Evolutionary conservation across 2,797 vertebrate species (phyloP).

Genomic region (Myotis daubentonii): DNA sequence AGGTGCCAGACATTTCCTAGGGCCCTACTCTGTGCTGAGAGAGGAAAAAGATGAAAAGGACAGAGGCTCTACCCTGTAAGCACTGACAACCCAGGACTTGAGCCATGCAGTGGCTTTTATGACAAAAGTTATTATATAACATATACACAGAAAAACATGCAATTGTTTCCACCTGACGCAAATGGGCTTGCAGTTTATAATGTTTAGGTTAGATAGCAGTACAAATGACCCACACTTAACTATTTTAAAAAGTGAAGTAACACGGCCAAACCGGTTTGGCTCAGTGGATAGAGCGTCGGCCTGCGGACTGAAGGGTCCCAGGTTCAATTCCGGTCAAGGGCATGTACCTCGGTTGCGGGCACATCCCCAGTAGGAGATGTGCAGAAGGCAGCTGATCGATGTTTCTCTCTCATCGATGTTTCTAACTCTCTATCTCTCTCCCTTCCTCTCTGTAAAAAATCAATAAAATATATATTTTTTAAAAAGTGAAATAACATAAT

Average conservation of each 20-base stretch:
- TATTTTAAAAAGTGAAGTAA: slow-evolving; percentile 45
- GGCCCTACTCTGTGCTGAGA: slow-evolving; percentile 45
- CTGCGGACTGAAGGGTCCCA: too few relatives aligned
- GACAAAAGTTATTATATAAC: neutral
- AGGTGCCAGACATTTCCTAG: slow-evolving; percentile 21
- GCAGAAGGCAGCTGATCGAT: too few relatives aligned
- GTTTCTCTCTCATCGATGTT: too few relatives aligned
- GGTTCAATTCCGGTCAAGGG: too few relatives aligned
- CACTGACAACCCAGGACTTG: neutral
- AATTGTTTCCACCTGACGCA: neutral
- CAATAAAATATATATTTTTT: neutral
- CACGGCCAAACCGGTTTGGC: neutral
- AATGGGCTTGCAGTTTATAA: neutral
- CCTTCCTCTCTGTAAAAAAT: too few relatives aligned
- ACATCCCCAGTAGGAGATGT: too few relatives aligned
- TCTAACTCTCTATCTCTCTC: too few relatives aligned
- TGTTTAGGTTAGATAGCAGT: neutral
- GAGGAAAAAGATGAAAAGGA: neutral
- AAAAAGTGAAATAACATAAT: slow-evolving; percentile 39
- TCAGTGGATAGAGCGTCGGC: too few relatives aligned
- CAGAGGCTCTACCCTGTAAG: neutral
- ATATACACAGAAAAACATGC: neutral
- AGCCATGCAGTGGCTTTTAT: neutral
- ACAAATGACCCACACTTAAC: neutral
- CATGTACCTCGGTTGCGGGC: too few relatives aligned